Conservation (phyloP, 2,113 vertebrate genomes). For the Plecotus auritus region DNA sequence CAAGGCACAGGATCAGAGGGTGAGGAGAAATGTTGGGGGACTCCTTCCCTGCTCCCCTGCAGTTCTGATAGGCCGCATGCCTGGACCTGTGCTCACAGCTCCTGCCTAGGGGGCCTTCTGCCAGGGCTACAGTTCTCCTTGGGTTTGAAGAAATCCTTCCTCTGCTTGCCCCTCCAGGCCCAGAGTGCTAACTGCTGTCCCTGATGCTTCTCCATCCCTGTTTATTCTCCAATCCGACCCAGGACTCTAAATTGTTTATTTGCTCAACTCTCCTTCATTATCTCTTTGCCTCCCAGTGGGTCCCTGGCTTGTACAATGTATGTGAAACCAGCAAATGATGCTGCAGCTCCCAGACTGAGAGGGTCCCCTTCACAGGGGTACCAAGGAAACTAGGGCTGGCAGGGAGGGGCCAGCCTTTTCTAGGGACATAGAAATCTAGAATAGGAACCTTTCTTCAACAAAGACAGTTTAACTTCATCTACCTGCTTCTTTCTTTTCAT, state of each 20-base stretch:
- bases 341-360: background rate
- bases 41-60: background rate
- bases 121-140: background rate
- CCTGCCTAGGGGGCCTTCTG: background rate
- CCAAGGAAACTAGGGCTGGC: background rate
- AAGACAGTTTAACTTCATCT: background rate
- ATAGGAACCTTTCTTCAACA: background rate
- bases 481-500: background rate
- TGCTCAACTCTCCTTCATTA: background rate
- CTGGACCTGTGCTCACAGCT: background rate
- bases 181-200: background rate
- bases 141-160: background rate
- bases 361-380: background rate
- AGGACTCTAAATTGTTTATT: background rate
- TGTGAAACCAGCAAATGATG: background rate
- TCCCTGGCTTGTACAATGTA: background rate
- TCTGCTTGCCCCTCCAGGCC: background rate
- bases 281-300: background rate
- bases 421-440: background rate
- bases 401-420: background rate
- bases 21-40: background rate
- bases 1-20: background rate
- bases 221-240: background rate
- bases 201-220: background rate
- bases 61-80: background rate